A percentile compares a stretch with the other conserved stretches of the same genome.
Evolutionary conservation across 2,797 vertebrate species (phyloP).

Genomic region (Melanotaenia pygmaea): DNA sequence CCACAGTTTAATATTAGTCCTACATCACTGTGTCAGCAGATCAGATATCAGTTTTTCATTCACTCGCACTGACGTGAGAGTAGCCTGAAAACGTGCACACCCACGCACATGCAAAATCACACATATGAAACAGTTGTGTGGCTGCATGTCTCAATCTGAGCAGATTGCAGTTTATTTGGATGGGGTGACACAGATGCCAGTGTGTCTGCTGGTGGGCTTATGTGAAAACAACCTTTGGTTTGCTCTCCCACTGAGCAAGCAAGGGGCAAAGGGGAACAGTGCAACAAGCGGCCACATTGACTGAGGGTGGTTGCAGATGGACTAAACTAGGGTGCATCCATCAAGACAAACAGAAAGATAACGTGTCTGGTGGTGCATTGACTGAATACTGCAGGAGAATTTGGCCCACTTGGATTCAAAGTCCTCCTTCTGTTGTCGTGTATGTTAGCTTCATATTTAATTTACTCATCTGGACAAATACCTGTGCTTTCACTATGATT

Average conservation of each 20-base stretch:
- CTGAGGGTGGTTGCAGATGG: constrained; percentile 7
- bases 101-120: constrained; percentile 9
- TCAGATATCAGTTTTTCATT: not conserved
- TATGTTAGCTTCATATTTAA: constrained; percentile 57
- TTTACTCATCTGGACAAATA: constrained; percentile 54
- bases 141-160: constrained; percentile 31
- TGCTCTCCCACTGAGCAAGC: constrained; percentile 18
- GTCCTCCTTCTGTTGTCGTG: constrained; percentile 18
- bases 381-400: not conserved
- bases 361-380: not conserved
- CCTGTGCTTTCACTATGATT: constrained; percentile 3
- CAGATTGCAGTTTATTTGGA: constrained; percentile 64
- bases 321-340: not conserved
- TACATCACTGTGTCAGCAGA: not conserved
- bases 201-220: constrained; percentile 42
- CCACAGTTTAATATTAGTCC: not conserved
- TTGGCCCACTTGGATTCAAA: constrained; percentile 11
- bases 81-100: constrained; percentile 7
- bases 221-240: constrained; percentile 43
- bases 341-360: not conserved
- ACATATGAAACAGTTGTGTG: constrained; percentile 15
- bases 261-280: constrained; percentile 12
- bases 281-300: constrained; percentile 27
- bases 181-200: constrained; percentile 53
- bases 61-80: not conserved